phyloP scores from a whole-genome alignment of 1,140 invertebrate genomes.

The Megathymus violae region DNA sequence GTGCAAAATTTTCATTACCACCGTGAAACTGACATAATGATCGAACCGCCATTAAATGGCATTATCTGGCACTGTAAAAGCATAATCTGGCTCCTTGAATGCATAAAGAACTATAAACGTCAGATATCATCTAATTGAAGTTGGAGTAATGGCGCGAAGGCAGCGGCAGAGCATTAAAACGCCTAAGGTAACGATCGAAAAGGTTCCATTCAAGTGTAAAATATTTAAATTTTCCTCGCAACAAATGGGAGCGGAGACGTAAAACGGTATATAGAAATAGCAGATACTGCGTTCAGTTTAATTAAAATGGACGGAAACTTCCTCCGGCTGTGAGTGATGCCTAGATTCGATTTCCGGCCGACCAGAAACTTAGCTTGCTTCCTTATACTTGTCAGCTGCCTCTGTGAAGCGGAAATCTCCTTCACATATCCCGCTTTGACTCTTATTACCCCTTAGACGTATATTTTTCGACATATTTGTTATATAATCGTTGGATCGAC shows the following conservation, averaged over 20 bases:
- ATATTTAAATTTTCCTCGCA: conserved; percentile 74
- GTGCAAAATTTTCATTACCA: conserved; percentile 72
- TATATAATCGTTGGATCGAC: no score
- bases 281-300: conserved; percentile 48
- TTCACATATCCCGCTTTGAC: neutral
- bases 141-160: conserved; percentile 62
- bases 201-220: conserved; percentile 66
- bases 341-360: conserved; percentile 41
- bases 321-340: conserved; percentile 39
- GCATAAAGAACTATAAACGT: conserved; percentile 82
- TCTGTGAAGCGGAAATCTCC: neutral
- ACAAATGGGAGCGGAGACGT: conserved; percentile 60
- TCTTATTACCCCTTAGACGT: neutral
- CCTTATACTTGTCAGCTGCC: conserved; percentile 11
- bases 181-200: conserved; percentile 73
- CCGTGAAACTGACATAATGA: conserved; percentile 68
- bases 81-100: conserved; percentile 77
- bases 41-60: conserved; percentile 72
- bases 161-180: conserved; percentile 64
- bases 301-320: conserved; percentile 55
- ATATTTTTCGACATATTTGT: no score
- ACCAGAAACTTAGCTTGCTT: conserved; percentile 19
- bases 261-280: conserved; percentile 45
- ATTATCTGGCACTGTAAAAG: conserved; percentile 70
- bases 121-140: conserved; percentile 83